A percentile compares a stretch with the other conserved stretches of the same genome.
phyloP scores from a whole-genome alignment of 2,113 vertebrate species.

The Zosterops pallidus region DNA sequence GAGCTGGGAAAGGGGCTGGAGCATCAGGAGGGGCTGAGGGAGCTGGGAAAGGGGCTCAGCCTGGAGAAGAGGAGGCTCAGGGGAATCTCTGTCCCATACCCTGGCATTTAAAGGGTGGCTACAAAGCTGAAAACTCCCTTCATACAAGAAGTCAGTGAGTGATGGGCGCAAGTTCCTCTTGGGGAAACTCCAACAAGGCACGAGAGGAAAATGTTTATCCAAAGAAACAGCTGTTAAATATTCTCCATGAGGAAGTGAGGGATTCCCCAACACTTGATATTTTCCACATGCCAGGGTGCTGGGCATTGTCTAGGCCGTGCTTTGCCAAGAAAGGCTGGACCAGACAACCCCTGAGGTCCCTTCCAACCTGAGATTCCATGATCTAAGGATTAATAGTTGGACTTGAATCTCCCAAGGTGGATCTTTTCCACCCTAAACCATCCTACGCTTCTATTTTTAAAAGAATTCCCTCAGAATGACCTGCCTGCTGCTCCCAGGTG shows the following conservation, averaged over 20 bases:
- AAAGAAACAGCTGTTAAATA: neutral
- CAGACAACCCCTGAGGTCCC: neutral
- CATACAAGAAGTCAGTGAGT: neutral
- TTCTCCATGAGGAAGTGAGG: neutral
- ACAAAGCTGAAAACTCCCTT: neutral
- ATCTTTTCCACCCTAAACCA: neutral
- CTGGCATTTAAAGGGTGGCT: neutral
- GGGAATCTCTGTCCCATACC: too few species aligned
- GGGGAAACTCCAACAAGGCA: neutral
- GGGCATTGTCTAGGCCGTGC: rapidly evolving
- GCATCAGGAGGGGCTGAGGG: neutral
- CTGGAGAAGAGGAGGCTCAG: neutral
- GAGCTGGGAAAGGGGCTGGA: neutral
- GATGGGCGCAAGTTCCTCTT: neutral
- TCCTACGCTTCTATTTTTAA: rapidly evolving
- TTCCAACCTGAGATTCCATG: neutral
- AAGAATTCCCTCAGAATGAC: rapidly evolving
- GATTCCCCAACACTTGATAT: neutral
- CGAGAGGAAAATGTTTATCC: neutral
- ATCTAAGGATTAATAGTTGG: neutral
- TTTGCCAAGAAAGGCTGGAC: neutral
- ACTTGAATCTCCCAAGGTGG: neutral
- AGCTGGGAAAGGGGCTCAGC: neutral
- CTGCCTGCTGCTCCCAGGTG: neutral
- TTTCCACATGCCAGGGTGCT: too few species aligned